Evolutionary conservation across 2,113 vertebrate genomes (phyloP).

Genomic region (Dicentrarchus labrax): DNA sequence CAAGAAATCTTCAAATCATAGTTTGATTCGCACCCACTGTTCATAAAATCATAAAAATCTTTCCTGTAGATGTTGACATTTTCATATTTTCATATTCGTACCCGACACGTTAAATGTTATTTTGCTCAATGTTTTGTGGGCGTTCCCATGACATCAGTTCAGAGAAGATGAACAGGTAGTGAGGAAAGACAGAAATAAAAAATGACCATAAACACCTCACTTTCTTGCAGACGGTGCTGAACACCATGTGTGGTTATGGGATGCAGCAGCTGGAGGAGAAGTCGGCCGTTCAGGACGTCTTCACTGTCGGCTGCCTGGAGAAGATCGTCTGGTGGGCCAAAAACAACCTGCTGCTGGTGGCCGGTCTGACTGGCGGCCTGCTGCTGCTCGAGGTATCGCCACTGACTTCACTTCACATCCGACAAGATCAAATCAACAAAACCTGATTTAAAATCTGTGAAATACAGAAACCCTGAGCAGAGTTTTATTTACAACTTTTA

Average conservation of each 20-base stretch:
- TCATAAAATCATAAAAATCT: too few species aligned
- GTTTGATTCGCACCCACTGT: too few species aligned
- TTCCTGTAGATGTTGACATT: too few species aligned
- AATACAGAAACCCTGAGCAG: not conserved
- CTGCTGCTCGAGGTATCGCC: slow-evolving; percentile 74
- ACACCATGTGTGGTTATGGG: slow-evolving; percentile 82
- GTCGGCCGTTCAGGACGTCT: slow-evolving; percentile 31
- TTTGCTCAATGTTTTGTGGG: too few species aligned
- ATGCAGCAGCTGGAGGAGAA: slow-evolving; percentile 41
- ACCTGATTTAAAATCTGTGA: not conserved
- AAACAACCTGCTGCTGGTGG: slow-evolving; percentile 71
- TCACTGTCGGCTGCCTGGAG: slow-evolving; percentile 70
- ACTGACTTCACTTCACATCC: not conserved
- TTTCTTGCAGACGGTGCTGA: slow-evolving; percentile 67
- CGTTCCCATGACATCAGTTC: not conserved
- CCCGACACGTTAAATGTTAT: too few species aligned
- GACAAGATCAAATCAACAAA: not conserved
- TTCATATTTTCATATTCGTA: too few species aligned
- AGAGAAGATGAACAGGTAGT: not conserved
- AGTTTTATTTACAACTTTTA: too few species aligned
- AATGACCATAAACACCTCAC: not conserved
- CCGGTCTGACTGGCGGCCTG: slow-evolving; percentile 55
- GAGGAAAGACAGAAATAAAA: not conserved
- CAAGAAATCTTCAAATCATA: too few species aligned
- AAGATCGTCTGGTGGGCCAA: slow-evolving; percentile 70